A percentile compares a stretch with the other conserved stretches of the same genome.
Conservation (phyloP, 2,797 vertebrate species). For the Eutrigla gurnardus region DNA sequence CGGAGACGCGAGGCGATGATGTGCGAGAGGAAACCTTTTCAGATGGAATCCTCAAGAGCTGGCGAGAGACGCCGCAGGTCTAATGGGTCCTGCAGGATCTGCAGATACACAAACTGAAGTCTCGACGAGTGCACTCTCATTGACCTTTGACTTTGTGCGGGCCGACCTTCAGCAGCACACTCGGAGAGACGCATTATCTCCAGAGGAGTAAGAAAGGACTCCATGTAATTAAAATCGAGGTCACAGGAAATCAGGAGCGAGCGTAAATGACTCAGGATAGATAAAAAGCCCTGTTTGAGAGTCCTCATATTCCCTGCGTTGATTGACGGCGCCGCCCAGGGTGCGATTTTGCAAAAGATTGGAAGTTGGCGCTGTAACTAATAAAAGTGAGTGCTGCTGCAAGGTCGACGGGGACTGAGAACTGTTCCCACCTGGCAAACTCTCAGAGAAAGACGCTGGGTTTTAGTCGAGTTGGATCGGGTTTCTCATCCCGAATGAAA, state of each 20-base stretch:
- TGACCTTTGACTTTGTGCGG: slow-evolving; percentile 44
- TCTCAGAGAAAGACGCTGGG: neutral
- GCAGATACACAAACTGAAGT: slow-evolving; percentile 37
- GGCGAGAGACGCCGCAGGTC: slow-evolving; percentile 42
- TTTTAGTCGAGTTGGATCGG: slow-evolving; percentile 7
- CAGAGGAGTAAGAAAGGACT: slow-evolving; percentile 2
- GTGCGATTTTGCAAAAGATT: slow-evolving; percentile 19
- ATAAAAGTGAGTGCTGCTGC: slow-evolving; percentile 27
- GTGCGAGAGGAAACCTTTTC: slow-evolving; percentile 11
- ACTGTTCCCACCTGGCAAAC: neutral
- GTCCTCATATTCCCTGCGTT: slow-evolving; percentile 18
- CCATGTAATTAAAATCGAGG: neutral
- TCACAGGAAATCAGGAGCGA: neutral
- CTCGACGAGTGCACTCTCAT: slow-evolving; percentile 22
- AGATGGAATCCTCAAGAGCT: slow-evolving; percentile 29
- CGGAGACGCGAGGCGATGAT: slow-evolving; percentile 22
- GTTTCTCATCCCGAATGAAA: slow-evolving; percentile 1
- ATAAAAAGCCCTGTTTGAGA: slow-evolving; percentile 24
- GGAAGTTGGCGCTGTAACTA: slow-evolving; percentile 2
- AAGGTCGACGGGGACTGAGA: slow-evolving; percentile 23
- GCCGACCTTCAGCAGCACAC: slow-evolving; percentile 7
- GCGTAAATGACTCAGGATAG: neutral
- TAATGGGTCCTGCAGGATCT: slow-evolving; percentile 53
- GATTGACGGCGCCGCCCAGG: slow-evolving; percentile 8
- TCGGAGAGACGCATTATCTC: neutral